Percentiles rank a stretch among this genome's conserved stretches.
Conservation (phyloP, 2,113 vertebrate species). For the Clarias batrachus region DNA sequence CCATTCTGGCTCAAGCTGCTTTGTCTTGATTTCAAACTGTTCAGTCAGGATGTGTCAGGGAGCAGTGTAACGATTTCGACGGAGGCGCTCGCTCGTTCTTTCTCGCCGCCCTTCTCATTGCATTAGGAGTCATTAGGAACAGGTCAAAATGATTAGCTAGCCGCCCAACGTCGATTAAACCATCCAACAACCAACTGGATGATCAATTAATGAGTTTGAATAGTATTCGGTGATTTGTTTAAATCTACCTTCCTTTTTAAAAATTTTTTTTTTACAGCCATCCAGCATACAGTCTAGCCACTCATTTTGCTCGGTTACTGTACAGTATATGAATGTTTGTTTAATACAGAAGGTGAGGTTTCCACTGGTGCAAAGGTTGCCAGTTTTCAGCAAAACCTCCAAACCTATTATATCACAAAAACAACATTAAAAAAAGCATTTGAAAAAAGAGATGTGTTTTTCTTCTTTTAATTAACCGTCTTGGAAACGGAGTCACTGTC, state of each 20-base stretch:
- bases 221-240: neutral
- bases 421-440: neutral
- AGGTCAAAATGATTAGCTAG: neutral
- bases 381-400: neutral
- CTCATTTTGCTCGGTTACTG: neutral
- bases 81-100: neutral
- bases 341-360: neutral
- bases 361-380: neutral
- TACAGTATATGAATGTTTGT: neutral
- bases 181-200: neutral
- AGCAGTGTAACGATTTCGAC: neutral
- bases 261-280: neutral
- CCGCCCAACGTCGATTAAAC: neutral
- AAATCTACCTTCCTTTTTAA: neutral
- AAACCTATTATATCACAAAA: neutral
- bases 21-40: conserved; percentile 2
- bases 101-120: neutral
- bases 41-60: neutral
- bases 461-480: neutral
- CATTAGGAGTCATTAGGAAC: neutral
- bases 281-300: neutral
- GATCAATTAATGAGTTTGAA: neutral
- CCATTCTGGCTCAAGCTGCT: neutral
- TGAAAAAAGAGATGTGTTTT: neutral
- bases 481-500: neutral